Conservation (phyloP, 2,888 invertebrate genomes). For the Epinotia brunnichana region DNA sequence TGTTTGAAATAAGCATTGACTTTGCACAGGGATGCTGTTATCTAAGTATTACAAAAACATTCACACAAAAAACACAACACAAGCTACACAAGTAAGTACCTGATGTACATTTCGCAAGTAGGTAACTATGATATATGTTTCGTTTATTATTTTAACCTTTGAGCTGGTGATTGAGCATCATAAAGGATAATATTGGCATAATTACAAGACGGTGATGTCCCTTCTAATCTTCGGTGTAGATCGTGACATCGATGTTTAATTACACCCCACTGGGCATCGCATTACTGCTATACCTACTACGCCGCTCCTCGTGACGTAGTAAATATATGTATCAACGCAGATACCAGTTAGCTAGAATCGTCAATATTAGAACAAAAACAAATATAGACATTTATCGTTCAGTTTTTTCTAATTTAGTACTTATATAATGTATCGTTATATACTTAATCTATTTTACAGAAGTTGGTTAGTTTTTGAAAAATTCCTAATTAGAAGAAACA, state of each 20-base stretch:
- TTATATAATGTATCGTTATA: too few relatives aligned
- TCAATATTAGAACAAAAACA: background rate
- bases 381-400: background rate
- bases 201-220: conserved; percentile 10
- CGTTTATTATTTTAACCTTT: conserved; percentile 3
- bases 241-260: conserved; percentile 39
- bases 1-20: conserved; percentile 20
- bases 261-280: conserved; percentile 25
- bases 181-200: background rate
- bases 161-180: conserved; percentile 19
- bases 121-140: background rate
- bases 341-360: conserved; percentile 26
- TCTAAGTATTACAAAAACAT: background rate
- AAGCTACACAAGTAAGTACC: background rate
- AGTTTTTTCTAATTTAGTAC: background rate
- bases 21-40: background rate
- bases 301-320: conserved; percentile 18
- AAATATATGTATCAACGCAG: background rate
- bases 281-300: conserved; percentile 5
- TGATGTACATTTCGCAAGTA: background rate
- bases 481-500: too few relatives aligned
- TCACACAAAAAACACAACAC: background rate
- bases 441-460: too few relatives aligned
- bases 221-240: conserved; percentile 23
- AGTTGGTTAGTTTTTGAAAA: too few relatives aligned